phyloP scores from a whole-genome alignment of 1,140 invertebrate genomes.

The Drosophila virilis region DNA sequence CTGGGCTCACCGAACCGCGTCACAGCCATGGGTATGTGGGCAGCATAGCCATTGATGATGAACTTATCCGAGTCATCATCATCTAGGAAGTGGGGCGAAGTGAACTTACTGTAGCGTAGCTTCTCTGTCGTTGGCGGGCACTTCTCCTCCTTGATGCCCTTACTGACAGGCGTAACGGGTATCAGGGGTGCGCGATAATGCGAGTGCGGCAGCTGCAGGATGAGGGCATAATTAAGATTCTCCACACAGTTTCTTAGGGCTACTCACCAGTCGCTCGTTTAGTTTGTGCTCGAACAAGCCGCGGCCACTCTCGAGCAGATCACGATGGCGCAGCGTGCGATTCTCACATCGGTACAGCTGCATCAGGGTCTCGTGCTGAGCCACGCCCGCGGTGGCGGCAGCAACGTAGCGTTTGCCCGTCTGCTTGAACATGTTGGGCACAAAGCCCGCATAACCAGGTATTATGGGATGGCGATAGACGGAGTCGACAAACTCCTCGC shows the following conservation, averaged over 20 bases:
- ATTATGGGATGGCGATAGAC: constrained; percentile 89
- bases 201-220: constrained; percentile 86
- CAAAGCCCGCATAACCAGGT: constrained; percentile 89
- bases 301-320: constrained; percentile 86
- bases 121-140: constrained; percentile 85
- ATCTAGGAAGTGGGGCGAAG: constrained; percentile 89
- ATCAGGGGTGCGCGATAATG: constrained; percentile 88
- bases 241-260: background rate
- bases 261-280: constrained; percentile 87
- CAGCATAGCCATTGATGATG: constrained; percentile 87
- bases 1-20: constrained; percentile 87
- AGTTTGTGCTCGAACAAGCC: constrained; percentile 85
- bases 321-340: constrained; percentile 85
- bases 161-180: constrained; percentile 87
- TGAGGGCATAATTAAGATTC: no score
- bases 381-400: constrained; percentile 88
- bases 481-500: constrained; percentile 87
- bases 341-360: constrained; percentile 85
- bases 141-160: constrained; percentile 86
- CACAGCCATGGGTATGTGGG: constrained; percentile 88
- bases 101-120: constrained; percentile 84
- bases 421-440: constrained; percentile 87
- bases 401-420: constrained; percentile 88
- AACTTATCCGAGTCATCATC: constrained; percentile 88
- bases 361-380: constrained; percentile 88